Evolutionary conservation across 2,888 invertebrate species (phyloP), one percentile per base, ranked within the genome.

Genomic region (Rhagium mordax): DNA sequence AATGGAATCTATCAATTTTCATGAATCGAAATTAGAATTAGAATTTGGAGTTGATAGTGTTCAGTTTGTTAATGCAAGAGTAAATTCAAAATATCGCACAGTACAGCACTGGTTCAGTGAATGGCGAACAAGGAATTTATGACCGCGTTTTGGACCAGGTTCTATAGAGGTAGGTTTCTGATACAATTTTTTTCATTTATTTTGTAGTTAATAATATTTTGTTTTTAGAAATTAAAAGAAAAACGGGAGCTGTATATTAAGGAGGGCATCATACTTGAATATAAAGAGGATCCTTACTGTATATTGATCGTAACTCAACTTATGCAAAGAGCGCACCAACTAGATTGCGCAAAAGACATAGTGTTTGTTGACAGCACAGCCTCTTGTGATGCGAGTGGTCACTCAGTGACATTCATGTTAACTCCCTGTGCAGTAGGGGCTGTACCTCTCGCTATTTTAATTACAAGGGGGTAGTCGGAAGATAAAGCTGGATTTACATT

Each of bases 21-120:
- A 71, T 65, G 41, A 67, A 24, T 67, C 65, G 33, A 71, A 66
- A 71, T 55, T 71, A n/a, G 71, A 71, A 55, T 71, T 71, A 24
- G 29, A 70, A 48, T 70, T 51, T 70, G 65, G 70, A 29, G 13
- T 41, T 24, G 70, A 60, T 57, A 71, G 71, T 55, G 55, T 20
- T 4, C 62, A 70, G 15, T 51, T 70, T 18, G 65, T 53, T 16
- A 70, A 65, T 27, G 53, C 53, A 48, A 29, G 29, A 47, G 53
- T 70, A 27, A 70, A 70, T 49, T 55, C 70, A 60, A 70, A 70
- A 70, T 70, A 70, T 47, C 60, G 70, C n/a, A 51, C 47, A 16
- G 62, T 70, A 41, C 62, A 60, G 20, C 53, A 59, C 18, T 68
- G 71, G 68, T 57, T 27, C 20, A 18, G 71, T 20, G 27, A 65